Evolutionary conservation across 2,797 vertebrate genomes (phyloP).

Genomic region (Schizopygopsis pylzovi): DNA sequence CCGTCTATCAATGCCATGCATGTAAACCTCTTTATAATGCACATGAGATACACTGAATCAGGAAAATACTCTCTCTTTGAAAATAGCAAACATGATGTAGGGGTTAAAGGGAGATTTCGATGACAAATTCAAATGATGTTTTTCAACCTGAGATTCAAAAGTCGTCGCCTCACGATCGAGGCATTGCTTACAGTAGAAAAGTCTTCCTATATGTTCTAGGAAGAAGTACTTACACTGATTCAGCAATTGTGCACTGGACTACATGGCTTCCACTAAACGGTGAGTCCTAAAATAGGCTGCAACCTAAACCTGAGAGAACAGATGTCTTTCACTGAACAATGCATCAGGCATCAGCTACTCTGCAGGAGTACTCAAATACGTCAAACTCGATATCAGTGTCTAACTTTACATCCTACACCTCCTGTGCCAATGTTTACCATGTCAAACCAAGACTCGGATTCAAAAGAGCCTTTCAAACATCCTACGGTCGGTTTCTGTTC

Average conservation of each 20-base stretch:
- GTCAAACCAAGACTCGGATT: conserved; percentile 10
- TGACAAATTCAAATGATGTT: conserved; percentile 65
- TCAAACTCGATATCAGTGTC: conserved; percentile 39
- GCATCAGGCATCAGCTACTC: conserved; percentile 44
- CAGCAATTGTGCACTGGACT: conserved; percentile 55
- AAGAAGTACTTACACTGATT: conserved; percentile 54
- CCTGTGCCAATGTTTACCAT: conserved; percentile 6
- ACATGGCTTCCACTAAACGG: conserved; percentile 54
- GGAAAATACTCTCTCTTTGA: conserved; percentile 75
- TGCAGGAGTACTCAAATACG: no score
- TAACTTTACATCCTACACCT: conserved; percentile 18
- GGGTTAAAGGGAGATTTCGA: conserved; percentile 72
- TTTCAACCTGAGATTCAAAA: conserved; percentile 83
- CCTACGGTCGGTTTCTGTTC: background rate
- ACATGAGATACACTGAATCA: conserved; percentile 70
- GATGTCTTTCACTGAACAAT: conserved; percentile 34
- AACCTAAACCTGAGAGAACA: conserved; percentile 60
- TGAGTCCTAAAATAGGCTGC: conserved; percentile 45
- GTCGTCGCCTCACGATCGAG: conserved; percentile 62
- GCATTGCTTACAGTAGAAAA: conserved; percentile 66
- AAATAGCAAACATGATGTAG: conserved; percentile 70
- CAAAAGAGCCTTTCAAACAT: conserved; percentile 13
- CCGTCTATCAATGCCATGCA: conserved; percentile 76
- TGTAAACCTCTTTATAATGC: conserved; percentile 70
- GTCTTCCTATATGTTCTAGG: conserved; percentile 55